Base-by-base conservation (phyloP, 1,140 invertebrate genomes). In the Gerris buenoi region DNA sequence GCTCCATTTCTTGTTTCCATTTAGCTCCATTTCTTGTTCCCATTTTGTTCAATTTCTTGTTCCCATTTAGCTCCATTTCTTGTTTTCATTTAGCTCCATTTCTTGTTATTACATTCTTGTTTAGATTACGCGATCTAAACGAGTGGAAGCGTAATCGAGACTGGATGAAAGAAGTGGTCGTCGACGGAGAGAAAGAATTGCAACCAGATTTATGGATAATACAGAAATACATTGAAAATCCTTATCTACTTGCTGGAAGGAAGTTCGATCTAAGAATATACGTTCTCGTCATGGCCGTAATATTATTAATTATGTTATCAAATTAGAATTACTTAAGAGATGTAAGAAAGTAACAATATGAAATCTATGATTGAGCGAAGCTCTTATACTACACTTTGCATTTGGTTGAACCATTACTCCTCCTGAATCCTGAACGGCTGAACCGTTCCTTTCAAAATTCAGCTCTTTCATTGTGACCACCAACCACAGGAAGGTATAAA, bases 201-300 rank as follows among this genome's bases (percentile, higher is more conserved):
- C 63, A 59, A 13, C 25, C 69, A 0, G 77, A 79, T 60, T 73
- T 71, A 64, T 81, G 76, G 70, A 70, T 81, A 14, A 77, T 81
- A 18, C 83, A 81, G 70, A 80, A 79, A 72, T 87, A 87, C 70
- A 76, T 87, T 63, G 75, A 79, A 62, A 79, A 84, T 73, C 85
- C 86, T 57, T 79, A 87, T 67, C 76, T 86, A 15, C 80, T 87
- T 61, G 83, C 84, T 74, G 84, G 85, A 66, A 79, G 79, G 68
- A 85, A 84, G 73, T 85, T 86, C 77, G 84, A 85, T 75, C 72
- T 85, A 2, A 72, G 84, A 63, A 69, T 85, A 65, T 84, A 84
- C 72, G 81, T 84, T 29, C 77, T 82, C 68, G 82, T 83, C 27
- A 85, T 79, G 68, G 86, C 79, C 61, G 76, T 71, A 68, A 70